These are phyloP conservation scores for Rhamnusium bicolor DNA, from an alignment of 2,888 invertebrate genomes.

Conservation along the genomic window DNA sequence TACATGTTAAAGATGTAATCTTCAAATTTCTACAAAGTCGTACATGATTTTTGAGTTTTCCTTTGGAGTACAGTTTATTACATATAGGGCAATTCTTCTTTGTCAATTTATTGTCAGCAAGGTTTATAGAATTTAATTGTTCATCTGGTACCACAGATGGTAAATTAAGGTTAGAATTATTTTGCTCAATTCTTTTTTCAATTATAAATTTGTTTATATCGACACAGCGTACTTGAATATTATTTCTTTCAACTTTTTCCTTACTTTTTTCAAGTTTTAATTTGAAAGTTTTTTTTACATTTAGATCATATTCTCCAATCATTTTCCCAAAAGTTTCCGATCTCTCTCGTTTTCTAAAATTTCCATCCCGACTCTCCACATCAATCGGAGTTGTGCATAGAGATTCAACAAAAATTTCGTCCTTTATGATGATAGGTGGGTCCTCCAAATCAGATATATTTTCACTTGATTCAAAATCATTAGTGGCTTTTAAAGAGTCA, in stretches of 20 bases:
- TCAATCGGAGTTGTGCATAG: not conserved
- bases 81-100: not conserved
- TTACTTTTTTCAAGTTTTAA: not conserved
- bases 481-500: not conserved
- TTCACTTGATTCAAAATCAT: too few species aligned
- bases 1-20: not conserved
- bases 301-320: not conserved
- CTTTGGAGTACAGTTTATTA: not conserved
- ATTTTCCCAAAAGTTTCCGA: not conserved
- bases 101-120: not conserved
- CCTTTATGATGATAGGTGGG: not conserved
- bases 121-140: not conserved
- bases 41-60: not conserved
- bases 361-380: not conserved
- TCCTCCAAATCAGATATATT: not conserved
- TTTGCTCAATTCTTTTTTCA: not conserved
- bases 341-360: not conserved
- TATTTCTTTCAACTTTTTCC: not conserved
- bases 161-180: not conserved
- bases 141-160: too few species aligned
- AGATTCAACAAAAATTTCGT: not conserved
- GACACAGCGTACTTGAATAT: not conserved
- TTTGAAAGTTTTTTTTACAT: not conserved
- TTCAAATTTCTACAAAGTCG: not conserved
- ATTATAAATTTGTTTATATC: slow-evolving; percentile 5